These are phyloP conservation scores for Euplagia quadripunctaria DNA, from an alignment of 2,888 invertebrate species.

Conservation along the genomic window DNA sequence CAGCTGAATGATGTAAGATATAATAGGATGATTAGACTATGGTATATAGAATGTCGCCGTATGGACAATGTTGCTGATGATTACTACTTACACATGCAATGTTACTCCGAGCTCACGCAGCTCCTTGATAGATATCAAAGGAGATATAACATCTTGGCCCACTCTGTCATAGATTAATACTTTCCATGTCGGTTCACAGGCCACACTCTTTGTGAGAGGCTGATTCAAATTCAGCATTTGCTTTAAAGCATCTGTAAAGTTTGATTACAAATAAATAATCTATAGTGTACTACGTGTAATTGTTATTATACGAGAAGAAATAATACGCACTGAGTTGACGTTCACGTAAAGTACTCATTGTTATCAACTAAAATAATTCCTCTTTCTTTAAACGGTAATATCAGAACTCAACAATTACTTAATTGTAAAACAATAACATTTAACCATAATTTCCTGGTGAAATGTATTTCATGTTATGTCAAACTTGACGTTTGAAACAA, in stretches of 20 bases:
- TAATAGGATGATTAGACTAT: no score
- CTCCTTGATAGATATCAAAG: constrained; percentile 97
- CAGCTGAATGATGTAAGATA: no score
- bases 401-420: constrained; percentile 24
- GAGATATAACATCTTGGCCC: constrained; percentile 99
- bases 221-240: constrained; percentile 98
- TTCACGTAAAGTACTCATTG: constrained; percentile 60
- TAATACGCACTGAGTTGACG: constrained; percentile 64
- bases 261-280: constrained; percentile 32
- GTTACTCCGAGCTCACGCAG: constrained; percentile 98
- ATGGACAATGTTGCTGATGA: not conserved
- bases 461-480: constrained; percentile 42
- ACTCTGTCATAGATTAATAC: constrained; percentile 97
- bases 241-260: constrained; percentile 93
- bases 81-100: constrained; percentile 95
- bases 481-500: constrained; percentile 43
- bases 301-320: constrained; percentile 23
- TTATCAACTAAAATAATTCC: constrained; percentile 27
- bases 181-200: constrained; percentile 98
- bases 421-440: constrained; percentile 30
- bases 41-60: not conserved
- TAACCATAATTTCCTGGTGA: constrained; percentile 30
- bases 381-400: constrained; percentile 40
- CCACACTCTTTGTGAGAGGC: constrained; percentile 91
- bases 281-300: constrained; percentile 40